These are phyloP conservation scores for Lepus oiostolus DNA, from an alignment of 2,797 vertebrate genomes.

Conservation along the genomic window DNA sequence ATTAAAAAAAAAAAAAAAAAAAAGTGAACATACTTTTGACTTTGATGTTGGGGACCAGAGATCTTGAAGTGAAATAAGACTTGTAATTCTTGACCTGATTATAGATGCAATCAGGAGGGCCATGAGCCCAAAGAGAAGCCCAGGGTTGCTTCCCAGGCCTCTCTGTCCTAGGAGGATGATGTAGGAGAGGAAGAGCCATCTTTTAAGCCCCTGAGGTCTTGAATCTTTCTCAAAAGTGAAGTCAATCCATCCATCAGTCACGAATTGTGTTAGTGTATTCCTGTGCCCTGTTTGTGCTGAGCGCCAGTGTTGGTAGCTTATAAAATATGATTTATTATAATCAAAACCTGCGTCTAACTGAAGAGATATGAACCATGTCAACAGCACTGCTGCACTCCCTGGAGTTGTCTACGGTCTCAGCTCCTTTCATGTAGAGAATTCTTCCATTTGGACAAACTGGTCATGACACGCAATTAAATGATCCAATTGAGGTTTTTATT, in stretches of 20 bases:
- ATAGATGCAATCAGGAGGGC: background rate
- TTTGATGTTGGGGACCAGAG: conserved; percentile 22
- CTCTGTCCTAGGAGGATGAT: background rate
- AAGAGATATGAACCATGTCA: background rate
- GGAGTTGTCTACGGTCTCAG: background rate
- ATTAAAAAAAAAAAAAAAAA: background rate
- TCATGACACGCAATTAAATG: background rate
- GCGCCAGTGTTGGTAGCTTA: background rate
- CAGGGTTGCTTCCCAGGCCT: background rate
- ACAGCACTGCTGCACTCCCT: background rate
- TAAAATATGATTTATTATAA: background rate
- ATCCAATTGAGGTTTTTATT: background rate
- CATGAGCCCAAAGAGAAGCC: background rate
- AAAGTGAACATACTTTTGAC: background rate
- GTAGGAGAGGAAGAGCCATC: background rate
- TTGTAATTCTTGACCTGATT: background rate
- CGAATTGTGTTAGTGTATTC: background rate
- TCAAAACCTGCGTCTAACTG: background rate
- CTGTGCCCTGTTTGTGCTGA: background rate
- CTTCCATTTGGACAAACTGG: background rate
- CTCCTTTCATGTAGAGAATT: background rate
- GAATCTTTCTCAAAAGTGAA: conserved; percentile 34
- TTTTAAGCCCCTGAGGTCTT: background rate
- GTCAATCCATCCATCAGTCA: background rate
- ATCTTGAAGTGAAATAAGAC: background rate